These are phyloP conservation scores for Pardosa pseudoannulata DNA, from an alignment of 2,888 invertebrate species.

Conservation along the genomic window DNA sequence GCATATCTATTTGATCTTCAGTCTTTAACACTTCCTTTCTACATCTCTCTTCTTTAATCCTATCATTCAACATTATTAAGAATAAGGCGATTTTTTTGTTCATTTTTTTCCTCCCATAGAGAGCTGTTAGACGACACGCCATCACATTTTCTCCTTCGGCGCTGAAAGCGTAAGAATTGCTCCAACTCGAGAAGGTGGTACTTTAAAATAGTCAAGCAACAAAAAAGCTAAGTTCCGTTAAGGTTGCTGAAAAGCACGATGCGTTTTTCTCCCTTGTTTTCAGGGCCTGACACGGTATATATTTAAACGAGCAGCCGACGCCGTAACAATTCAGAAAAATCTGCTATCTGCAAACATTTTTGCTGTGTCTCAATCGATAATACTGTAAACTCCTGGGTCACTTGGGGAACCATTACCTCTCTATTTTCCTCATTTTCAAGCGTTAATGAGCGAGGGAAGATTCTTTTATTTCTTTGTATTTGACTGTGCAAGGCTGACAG, in stretches of 20 bases:
- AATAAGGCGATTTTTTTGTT: too few relatives aligned
- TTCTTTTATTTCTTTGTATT: constrained; percentile 1
- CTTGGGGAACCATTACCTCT: constrained; percentile 18
- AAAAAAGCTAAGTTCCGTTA: not conserved
- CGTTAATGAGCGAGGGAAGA: not conserved
- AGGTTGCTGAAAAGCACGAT: not conserved
- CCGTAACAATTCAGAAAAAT: constrained; percentile 19
- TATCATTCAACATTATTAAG: not conserved
- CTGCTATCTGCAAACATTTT: constrained; percentile 12
- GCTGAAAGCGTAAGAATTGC: not conserved
- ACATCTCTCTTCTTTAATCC: too few relatives aligned
- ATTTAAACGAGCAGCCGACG: constrained; percentile 14
- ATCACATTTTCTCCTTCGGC: not conserved
- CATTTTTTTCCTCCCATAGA: not conserved
- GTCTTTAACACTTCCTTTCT: too few relatives aligned
- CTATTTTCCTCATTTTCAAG: constrained; percentile 4
- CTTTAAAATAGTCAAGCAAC: not conserved
- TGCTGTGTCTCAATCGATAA: constrained; percentile 14
- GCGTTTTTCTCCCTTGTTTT: not conserved
- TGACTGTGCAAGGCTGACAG: constrained; percentile 11
- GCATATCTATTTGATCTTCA: too few relatives aligned
- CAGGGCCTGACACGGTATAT: not conserved
- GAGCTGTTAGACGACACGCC: not conserved
- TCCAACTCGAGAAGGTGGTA: not conserved
- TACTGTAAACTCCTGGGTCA: constrained; percentile 10